These are phyloP conservation scores for Tapera naevia DNA, from an alignment of 2,797 vertebrate species.

Conservation along the genomic window DNA sequence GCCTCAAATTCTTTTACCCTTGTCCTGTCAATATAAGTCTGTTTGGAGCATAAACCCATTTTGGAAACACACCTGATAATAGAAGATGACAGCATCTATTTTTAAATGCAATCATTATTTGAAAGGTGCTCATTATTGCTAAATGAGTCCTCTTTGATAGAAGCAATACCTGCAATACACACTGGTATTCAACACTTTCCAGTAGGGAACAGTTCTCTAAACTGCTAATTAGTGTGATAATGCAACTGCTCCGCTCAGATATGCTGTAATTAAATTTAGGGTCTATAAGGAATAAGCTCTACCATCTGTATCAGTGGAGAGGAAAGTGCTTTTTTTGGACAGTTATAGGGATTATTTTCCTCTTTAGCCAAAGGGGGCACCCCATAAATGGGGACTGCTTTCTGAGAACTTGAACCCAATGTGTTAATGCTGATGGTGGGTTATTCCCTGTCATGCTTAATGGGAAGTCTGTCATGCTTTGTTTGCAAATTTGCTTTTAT, in stretches of 20 bases:
- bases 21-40: neutral
- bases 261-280: slow-evolving; percentile 39
- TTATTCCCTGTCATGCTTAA: neutral
- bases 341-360: neutral
- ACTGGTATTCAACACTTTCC: neutral
- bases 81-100: slow-evolving; percentile 44
- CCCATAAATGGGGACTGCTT: neutral
- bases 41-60: slow-evolving; percentile 2
- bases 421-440: neutral
- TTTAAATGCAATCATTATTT: slow-evolving; percentile 41
- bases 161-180: neutral
- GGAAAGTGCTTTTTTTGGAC: neutral
- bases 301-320: neutral
- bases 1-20: neutral
- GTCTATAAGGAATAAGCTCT: neutral
- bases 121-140: slow-evolving; percentile 58
- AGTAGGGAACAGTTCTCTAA: neutral
- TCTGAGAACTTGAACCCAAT: neutral
- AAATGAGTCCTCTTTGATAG: neutral
- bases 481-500: neutral
- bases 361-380: neutral
- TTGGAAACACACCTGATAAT: slow-evolving; percentile 9
- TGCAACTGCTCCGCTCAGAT: neutral
- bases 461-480: neutral
- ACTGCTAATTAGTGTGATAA: slow-evolving; percentile 47